Evolutionary conservation across 2,113 vertebrate species (phyloP).

Genomic region (Corythornis vintsioides): DNA sequence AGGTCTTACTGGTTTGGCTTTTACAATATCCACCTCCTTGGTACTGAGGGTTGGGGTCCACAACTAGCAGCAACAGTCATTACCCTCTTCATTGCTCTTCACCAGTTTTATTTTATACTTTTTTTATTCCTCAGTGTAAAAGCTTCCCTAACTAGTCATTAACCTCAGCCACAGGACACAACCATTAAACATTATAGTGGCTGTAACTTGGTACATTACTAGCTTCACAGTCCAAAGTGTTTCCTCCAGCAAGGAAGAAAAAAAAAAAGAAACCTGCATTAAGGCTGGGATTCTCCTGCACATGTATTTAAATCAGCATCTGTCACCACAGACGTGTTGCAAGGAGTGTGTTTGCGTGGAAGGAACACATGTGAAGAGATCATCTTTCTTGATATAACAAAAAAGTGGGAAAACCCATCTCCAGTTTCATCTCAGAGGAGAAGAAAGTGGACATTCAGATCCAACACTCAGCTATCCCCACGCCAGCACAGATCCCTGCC

Average conservation of each 20-base stretch:
- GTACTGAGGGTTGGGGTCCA: neutral
- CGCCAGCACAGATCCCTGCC: neutral
- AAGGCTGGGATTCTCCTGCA: slow-evolving; percentile 20
- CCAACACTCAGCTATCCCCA: neutral
- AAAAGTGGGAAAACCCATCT: neutral
- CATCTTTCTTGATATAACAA: neutral
- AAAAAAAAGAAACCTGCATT: neutral
- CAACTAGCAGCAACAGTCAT: neutral
- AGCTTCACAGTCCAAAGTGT: neutral
- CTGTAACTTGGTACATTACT: slow-evolving; percentile 62
- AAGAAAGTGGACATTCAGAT: neutral
- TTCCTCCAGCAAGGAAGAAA: slow-evolving; percentile 7
- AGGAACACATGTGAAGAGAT: neutral
- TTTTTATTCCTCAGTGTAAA: neutral
- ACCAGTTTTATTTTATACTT: neutral
- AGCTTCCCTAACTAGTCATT: slow-evolving; percentile 49
- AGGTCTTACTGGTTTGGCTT: neutral
- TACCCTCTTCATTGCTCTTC: neutral
- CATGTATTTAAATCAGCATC: neutral
- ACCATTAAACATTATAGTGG: slow-evolving; percentile 52
- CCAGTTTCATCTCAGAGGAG: neutral
- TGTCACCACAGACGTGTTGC: neutral
- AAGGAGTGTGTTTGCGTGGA: neutral
- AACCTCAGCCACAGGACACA: slow-evolving; percentile 52
- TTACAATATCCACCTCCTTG: neutral